Conservation (phyloP, 2,113 vertebrate genomes). For the Xiphorhynchus elegans region DNA sequence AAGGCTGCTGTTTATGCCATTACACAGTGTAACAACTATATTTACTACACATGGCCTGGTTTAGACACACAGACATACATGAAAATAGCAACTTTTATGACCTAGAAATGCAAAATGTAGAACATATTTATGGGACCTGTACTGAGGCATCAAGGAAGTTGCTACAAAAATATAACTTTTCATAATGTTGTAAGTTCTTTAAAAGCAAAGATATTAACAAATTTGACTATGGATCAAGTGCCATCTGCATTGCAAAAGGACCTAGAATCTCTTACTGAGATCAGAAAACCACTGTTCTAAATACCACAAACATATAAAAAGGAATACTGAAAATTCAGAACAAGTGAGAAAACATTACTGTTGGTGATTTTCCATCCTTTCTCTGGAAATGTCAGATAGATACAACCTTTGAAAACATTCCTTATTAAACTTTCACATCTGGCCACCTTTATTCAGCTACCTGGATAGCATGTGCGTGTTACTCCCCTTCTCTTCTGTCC, state of each 20-base stretch:
- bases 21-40: neutral
- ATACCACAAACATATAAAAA: neutral
- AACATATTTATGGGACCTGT: neutral
- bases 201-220: neutral
- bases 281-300: neutral
- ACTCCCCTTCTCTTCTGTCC: neutral
- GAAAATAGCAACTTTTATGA: neutral
- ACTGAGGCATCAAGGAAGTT: neutral
- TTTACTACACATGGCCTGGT: neutral
- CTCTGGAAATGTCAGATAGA: neutral
- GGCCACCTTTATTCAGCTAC: neutral
- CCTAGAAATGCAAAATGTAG: neutral
- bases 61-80: neutral
- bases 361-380: neutral
- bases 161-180: neutral
- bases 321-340: neutral
- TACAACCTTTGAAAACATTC: neutral
- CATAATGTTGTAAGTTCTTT: neutral
- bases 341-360: neutral
- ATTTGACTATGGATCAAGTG: neutral
- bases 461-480: neutral
- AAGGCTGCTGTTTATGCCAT: neutral
- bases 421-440: neutral
- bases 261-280: neutral
- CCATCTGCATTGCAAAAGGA: neutral